These are phyloP conservation scores for Oxystoma pomonae DNA, from an alignment of 2,888 invertebrate genomes.

Conservation along the genomic window DNA sequence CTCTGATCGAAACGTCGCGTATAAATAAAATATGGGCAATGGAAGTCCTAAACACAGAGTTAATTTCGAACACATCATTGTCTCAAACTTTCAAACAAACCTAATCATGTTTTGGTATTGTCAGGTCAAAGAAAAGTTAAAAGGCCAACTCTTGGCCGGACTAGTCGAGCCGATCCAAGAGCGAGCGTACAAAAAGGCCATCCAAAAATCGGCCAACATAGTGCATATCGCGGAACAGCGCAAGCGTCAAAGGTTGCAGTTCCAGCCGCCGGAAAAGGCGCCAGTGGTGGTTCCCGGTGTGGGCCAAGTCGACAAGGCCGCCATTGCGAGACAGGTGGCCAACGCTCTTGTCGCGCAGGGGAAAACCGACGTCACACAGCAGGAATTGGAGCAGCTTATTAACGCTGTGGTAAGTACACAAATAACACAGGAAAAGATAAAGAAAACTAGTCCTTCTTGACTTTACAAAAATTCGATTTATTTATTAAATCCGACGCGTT, in stretches of 20 bases:
- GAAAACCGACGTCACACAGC: constrained; percentile 73
- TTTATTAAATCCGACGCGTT: too few species aligned
- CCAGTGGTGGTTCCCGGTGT: constrained; percentile 62
- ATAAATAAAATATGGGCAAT: too few species aligned
- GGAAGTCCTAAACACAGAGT: too few species aligned
- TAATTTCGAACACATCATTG: too few species aligned
- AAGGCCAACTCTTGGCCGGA: constrained; percentile 45
- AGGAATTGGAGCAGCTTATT: constrained; percentile 73
- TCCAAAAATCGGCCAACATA: constrained; percentile 71
- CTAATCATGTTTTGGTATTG: background rate
- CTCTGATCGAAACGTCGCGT: too few species aligned
- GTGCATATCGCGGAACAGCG: constrained; percentile 61
- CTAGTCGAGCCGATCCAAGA: constrained; percentile 57
- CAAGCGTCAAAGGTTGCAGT: constrained; percentile 44
- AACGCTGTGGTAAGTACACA: constrained; percentile 71
- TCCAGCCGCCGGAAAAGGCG: constrained; percentile 28
- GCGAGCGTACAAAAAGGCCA: constrained; percentile 67
- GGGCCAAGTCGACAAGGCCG: constrained; percentile 71
- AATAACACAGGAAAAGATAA: too few species aligned
- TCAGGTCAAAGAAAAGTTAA: constrained; percentile 72
- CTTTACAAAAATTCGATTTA: too few species aligned
- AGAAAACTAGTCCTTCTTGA: too few species aligned
- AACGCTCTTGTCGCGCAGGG: constrained; percentile 75
- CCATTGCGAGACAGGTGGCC: constrained; percentile 78
- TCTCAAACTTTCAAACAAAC: too few species aligned